Percentiles rank a stretch among this genome's conserved stretches.
These are phyloP conservation scores for Seira sanloemensis DNA, from an alignment of 2,888 invertebrate species.

Conservation along the genomic window DNA sequence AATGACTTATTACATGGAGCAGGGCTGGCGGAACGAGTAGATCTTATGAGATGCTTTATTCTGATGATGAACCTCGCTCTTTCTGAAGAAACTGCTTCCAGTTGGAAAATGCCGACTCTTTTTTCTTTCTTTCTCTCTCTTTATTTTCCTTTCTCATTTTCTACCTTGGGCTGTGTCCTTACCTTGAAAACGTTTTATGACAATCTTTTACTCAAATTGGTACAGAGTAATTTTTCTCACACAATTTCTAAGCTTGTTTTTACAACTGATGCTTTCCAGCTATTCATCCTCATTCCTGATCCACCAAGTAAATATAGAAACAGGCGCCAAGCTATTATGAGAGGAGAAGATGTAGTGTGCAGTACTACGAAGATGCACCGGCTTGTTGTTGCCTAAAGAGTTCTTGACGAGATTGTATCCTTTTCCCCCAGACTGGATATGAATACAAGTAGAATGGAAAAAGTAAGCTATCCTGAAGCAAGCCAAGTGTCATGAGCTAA, in stretches of 20 bases:
- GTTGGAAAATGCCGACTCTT: neutral
- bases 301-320: too few relatives aligned
- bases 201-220: neutral
- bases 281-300: too few relatives aligned
- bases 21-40: neutral
- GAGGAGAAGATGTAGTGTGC: too few relatives aligned
- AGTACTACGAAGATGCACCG: too few relatives aligned
- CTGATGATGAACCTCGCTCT: neutral
- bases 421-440: too few relatives aligned
- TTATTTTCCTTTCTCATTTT: neutral
- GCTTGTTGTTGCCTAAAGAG: too few relatives aligned
- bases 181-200: slow-evolving; percentile 8
- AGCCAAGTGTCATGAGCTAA: too few relatives aligned
- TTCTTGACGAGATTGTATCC: too few relatives aligned
- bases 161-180: neutral
- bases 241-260: slow-evolving; percentile 53
- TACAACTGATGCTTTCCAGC: slow-evolving; percentile 21
- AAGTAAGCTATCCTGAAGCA: too few relatives aligned
- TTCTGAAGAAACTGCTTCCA: neutral
- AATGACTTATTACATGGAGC: neutral
- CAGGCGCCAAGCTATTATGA: too few relatives aligned
- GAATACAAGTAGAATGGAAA: too few relatives aligned
- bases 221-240: slow-evolving; percentile 21
- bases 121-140: neutral
- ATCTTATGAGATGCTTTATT: neutral